Base-by-base conservation (phyloP, 2,797 vertebrate genomes). In the Benthosema pterotum region DNA sequence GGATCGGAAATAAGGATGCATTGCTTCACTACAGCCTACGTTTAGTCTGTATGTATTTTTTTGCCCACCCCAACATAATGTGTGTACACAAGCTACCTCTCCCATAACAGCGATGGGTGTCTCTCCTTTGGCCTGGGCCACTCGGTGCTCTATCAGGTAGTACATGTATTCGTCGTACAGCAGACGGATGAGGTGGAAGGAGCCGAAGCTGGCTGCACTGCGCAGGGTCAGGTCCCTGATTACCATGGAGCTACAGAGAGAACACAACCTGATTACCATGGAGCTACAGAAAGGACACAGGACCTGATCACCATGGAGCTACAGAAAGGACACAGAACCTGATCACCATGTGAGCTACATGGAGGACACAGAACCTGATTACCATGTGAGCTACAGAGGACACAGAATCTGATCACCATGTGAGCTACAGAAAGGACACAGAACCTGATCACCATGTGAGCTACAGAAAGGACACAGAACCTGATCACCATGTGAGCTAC, bases 81-180 rank as follows among this genome's bases (percentile, higher is more conserved):
- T 32, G 6, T 1, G 11, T 11, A 56, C 90, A 1, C 32, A 38
- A 38, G 32, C 32, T 87, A 96, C 96, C 89, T 97, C 96, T 87
- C 95, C 95, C 96, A 97, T 97, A 69, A 97, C 95, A 0, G 95
- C 95, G 1, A 97, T 95, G 25, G 96, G 94, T 0, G 95, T 96
- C 88, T 96, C 94, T 67, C 95, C 95, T 84, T 93, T 94, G 60
- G 95, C 95, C 83, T 92, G 92, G 17, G 96, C 96, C 79, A 97
- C 96, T 1, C 94, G 87, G 85, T 97, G 95, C 79, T 97, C 96
- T 15, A 97, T 93, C 89, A 97, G 86, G 87, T 95, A 97, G 87
- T 96, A 97, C 96, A 97, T 96, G 77, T 97, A 97, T 80, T 97
- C 96, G 0, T 97, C 96, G 11, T 97, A 97, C 25, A 97, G 90